Evolutionary conservation across 1,140 invertebrate species (phyloP), one percentile per base, ranked within the genome.

Genomic region (Papilio glaucus): DNA sequence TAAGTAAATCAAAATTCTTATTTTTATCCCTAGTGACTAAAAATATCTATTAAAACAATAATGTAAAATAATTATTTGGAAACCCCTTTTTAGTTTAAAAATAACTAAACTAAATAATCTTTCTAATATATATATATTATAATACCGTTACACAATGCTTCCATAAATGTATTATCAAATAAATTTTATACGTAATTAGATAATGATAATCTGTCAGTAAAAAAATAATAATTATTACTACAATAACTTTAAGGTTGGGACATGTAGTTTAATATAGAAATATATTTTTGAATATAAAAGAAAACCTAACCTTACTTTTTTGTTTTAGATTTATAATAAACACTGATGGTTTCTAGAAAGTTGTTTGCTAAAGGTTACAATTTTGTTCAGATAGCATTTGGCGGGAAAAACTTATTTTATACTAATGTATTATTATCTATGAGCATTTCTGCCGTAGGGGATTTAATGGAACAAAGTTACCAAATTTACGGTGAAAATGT

Each of bases 351-450:
- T 53, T 71, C 81, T 72, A 80, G 81, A 80, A 84, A 81, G 71
- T 70, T 82, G 6, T 82, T 86, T 63, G 75, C 74, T 39, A 82
- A 77, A 72, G 74, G 60, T 33, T 78, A 80, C 74, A 78, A 49
- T 53, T 75, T 68, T 41, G 38, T 84, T 76, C 49, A 82, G 78
- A 79, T 74, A 39, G 94, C 94, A 63, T 96, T 97, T 84, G 95
- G 94, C 76, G 85, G 90, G 26, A 96, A 95, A 85, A 95, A 97
- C 92, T 92, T 98, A 63, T 93, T 98, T 26, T 93, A 96, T 73
- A 98, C 97, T 39, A 98, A 98, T 93, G 94, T 97, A 3, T 93
- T 94, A 21, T 95, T 98, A 81, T 98, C 97, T 1, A 89, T 96
- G 71, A 90, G 93, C 1, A 94, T 98, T 33, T 97, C 97, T 71